A percentile compares a stretch with the other conserved stretches of the same genome.
These are phyloP conservation scores for Nineta flava DNA, from an alignment of 2,888 invertebrate genomes.

Conservation along the genomic window DNA sequence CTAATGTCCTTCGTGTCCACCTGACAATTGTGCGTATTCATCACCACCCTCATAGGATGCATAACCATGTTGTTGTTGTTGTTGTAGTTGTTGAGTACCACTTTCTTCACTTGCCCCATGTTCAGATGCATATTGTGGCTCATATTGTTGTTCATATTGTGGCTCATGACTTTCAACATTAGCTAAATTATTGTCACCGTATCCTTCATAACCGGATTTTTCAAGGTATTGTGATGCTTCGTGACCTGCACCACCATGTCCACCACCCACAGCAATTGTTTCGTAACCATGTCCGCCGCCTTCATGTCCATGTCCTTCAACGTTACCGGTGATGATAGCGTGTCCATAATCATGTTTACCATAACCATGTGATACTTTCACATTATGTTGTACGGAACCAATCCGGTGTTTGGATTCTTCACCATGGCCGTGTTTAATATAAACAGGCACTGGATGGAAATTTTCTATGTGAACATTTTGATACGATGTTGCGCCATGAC, in stretches of 20 bases:
- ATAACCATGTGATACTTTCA: conserved; percentile 21
- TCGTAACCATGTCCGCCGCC: conserved; percentile 3
- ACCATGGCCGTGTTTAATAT: conserved; percentile 49
- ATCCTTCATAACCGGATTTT: background rate
- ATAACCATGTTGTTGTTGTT: background rate
- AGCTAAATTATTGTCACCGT: background rate
- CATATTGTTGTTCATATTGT: no score
- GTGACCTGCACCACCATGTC: conserved; percentile 5
- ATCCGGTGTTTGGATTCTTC: conserved; percentile 47
- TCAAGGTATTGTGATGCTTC: conserved; percentile 1
- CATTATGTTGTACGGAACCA: conserved; percentile 42
- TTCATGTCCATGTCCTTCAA: background rate
- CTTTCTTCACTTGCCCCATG: no score
- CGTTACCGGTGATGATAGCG: conserved; percentile 11
- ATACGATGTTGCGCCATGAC: conserved; percentile 51
- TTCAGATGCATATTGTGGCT: no score
- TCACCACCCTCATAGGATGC: background rate
- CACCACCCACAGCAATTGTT: conserved; percentile 4
- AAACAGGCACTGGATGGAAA: conserved; percentile 52
- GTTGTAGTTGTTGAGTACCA: no score
- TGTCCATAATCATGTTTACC: conserved; percentile 19
- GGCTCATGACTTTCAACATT: no score
- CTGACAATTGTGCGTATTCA: background rate
- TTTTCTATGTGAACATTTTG: conserved; percentile 54
- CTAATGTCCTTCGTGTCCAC: background rate